phyloP scores from a whole-genome alignment of 2,888 invertebrate genomes.

The Cantharis lateralis region DNA sequence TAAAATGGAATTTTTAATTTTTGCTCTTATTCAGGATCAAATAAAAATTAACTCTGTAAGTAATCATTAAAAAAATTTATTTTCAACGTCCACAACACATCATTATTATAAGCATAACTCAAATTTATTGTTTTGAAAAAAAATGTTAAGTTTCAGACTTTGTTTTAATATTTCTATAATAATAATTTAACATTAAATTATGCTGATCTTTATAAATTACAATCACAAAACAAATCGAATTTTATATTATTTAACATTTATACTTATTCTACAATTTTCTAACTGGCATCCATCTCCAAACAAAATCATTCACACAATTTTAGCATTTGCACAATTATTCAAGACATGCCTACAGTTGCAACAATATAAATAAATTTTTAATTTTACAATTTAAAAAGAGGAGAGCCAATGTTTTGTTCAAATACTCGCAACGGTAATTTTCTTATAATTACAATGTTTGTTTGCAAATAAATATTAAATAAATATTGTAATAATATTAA shows the following conservation, averaged over 20 bases:
- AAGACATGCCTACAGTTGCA: neutral
- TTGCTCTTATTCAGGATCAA: no score
- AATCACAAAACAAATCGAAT: neutral
- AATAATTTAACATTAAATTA: neutral
- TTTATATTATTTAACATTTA: neutral
- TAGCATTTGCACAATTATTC: neutral
- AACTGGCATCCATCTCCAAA: neutral
- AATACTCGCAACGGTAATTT: neutral
- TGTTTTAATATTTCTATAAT: neutral
- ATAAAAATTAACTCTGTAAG: no score
- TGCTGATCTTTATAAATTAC: neutral
- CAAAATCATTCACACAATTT: neutral
- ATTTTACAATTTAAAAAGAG: neutral
- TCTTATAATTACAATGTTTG: neutral
- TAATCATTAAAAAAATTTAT: neutral
- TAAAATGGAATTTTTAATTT: no score
- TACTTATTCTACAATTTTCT: neutral
- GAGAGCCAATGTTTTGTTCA: neutral
- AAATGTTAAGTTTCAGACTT: neutral
- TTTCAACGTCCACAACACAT: neutral
- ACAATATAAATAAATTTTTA: neutral
- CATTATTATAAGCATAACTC: neutral
- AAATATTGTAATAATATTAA: slow-evolving; percentile 6
- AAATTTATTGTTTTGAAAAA: neutral
- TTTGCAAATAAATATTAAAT: slow-evolving; percentile 14